phyloP scores from a whole-genome alignment of 1,140 invertebrate species.

The Agrypnia vestita region DNA sequence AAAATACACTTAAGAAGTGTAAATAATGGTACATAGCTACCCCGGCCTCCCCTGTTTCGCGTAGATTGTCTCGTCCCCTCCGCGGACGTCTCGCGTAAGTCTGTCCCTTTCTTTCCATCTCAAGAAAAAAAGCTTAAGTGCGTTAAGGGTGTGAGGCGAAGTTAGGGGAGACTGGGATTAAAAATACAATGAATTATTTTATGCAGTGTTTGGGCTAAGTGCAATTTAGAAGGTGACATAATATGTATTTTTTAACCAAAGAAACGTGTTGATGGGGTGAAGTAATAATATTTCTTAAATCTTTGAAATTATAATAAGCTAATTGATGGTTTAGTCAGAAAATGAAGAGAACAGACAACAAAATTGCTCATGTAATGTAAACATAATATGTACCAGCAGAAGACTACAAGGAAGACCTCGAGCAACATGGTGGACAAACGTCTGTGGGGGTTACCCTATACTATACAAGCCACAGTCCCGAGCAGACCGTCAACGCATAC shows the following conservation, averaged over 20 bases:
- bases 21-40: slow-evolving; percentile 55
- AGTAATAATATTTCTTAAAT: not conserved
- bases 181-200: slow-evolving; percentile 4
- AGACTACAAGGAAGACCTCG: no score
- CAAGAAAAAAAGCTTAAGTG: not conserved
- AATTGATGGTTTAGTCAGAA: no score
- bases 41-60: slow-evolving; percentile 44
- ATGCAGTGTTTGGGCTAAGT: not conserved
- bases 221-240: no score
- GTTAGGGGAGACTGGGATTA: slow-evolving; percentile 5
- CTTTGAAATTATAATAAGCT: no score
- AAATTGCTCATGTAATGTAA: no score
- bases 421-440: no score
- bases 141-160: slow-evolving; percentile 2
- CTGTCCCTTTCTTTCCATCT: not conserved
- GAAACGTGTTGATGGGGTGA: not conserved
- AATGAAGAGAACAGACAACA: no score
- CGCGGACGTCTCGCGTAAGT: not conserved
- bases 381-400: no score
- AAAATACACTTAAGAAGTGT: slow-evolving; percentile 60
- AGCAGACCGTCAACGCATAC: no score
- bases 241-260: not conserved
- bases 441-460: no score
- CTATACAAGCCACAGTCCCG: no score
- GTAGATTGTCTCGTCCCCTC: not conserved